Percentiles rank a stretch among this genome's conserved stretches.
phyloP scores from a whole-genome alignment of 2,797 vertebrate species.

The Pipistrellus nathusii region DNA sequence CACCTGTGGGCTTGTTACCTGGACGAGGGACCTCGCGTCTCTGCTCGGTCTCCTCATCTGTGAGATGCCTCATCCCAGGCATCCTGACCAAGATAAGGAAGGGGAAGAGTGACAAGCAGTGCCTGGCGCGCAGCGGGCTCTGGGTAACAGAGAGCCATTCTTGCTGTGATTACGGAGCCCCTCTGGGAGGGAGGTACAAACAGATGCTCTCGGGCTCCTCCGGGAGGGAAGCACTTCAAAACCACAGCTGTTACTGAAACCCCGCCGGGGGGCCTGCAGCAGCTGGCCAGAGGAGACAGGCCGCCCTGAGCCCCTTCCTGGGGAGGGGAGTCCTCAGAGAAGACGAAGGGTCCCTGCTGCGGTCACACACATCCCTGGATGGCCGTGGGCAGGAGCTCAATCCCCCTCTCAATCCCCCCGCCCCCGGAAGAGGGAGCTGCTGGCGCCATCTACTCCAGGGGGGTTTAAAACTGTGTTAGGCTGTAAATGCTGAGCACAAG shows the following conservation, averaged over 20 bases:
- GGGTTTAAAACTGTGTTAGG: background rate
- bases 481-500: background rate
- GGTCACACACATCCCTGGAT: background rate
- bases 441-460: background rate
- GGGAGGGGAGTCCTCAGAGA: background rate
- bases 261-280: background rate
- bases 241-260: conserved; percentile 83
- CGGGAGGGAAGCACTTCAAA: conserved; percentile 74
- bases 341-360: background rate
- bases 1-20: background rate
- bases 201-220: conserved; percentile 67
- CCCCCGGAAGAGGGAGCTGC: background rate
- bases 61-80: conserved; percentile 4
- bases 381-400: background rate
- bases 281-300: conserved; percentile 26
- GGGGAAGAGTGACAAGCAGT: conserved; percentile 43
- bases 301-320: background rate
- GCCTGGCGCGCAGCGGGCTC: background rate
- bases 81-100: conserved; percentile 25
- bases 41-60: conserved; percentile 42
- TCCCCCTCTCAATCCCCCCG: background rate
- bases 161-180: conserved; percentile 75
- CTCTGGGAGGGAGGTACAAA: conserved; percentile 65
- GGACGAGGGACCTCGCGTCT: conserved; percentile 42
- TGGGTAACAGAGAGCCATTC: conserved; percentile 44